Base-by-base conservation (phyloP, 2,797 vertebrate genomes). In the Pelodytes ibericus region DNA sequence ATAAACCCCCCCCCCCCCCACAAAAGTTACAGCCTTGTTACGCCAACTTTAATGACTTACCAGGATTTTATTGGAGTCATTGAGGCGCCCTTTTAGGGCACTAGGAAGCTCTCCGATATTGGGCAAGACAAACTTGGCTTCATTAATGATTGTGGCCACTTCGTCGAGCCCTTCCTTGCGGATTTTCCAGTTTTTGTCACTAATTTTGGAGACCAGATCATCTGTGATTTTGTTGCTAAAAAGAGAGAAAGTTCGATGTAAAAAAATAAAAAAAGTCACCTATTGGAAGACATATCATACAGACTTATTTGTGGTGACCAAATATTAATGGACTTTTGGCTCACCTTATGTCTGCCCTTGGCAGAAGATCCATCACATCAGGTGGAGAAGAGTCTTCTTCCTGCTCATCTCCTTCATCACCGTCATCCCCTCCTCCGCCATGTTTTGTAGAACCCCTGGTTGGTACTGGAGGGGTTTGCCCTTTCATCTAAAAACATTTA, bases 161-260 rank as follows among this genome's bases (percentile, higher is more conserved):
- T 99, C 97, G 79, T 99, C 97, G 53, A 99, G 89, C 44, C 97
- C 98, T 83, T 99, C 98, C 85, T 98, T 99, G 80, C 98, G 92
- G 81, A 96, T 95, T 87, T 99, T 99, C 98, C 98, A 99, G 87
- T 98, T 99, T 87, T 99, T 99, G 81, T 99, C 98, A 7, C 86
- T 90, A 33, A 99, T 95, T 86, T 99, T 99, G 49, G 92, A 89
- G 73, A 99, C 93, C 68, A 99, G 88, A 8, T 98, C 96, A 0
- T 89, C 91, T 13, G 95, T 94, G 78, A 99, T 94, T 88, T 98
- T 99, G 83, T 98, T 96, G 85, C 98, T 99, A 75, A 47, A 11
- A 60, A 47, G 27, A 15, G 10, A 39, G n/a, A 22, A 5, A 15
- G 16, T 9, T 7, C 25, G 6, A 49, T 10, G 47, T 4, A 51